phyloP scores from a whole-genome alignment of 2,888 invertebrate species.

The Nysson spinosus region DNA sequence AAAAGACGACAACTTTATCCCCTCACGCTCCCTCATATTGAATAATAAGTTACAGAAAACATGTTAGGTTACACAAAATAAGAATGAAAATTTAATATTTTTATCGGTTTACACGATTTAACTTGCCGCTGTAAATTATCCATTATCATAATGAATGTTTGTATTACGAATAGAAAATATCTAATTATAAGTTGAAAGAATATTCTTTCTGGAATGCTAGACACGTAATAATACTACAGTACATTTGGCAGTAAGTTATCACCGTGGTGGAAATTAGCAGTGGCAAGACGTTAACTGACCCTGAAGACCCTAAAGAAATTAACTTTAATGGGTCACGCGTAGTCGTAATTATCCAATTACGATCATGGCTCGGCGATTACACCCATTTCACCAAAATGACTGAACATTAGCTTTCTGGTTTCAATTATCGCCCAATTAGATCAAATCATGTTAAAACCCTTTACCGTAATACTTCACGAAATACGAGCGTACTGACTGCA shows the following conservation, averaged over 20 bases:
- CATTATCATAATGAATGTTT: too few species aligned
- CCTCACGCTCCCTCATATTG: slow-evolving; percentile 27
- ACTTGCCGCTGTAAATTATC: too few species aligned
- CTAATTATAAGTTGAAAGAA: too few species aligned
- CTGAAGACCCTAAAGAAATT: slow-evolving; percentile 1
- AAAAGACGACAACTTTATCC: slow-evolving; percentile 28
- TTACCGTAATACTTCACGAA: slow-evolving; percentile 15
- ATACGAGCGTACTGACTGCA: background rate
- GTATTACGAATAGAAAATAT: too few species aligned
- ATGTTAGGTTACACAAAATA: background rate
- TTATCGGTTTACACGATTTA: too few species aligned
- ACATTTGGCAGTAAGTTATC: too few species aligned
- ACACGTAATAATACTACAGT: too few species aligned
- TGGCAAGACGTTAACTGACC: background rate
- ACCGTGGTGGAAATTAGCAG: background rate
- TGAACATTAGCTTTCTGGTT: slow-evolving; percentile 46
- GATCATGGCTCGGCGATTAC: slow-evolving; percentile 18
- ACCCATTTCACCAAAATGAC: slow-evolving; percentile 20
- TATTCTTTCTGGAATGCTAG: too few species aligned
- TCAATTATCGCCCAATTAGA: slow-evolving; percentile 64
- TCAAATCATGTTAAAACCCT: slow-evolving; percentile 60
- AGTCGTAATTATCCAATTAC: slow-evolving; percentile 28
- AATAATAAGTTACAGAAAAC: background rate
- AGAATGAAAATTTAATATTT: too few species aligned
- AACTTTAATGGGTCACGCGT: slow-evolving; percentile 12